These are phyloP conservation scores for Drosophila peninsularis DNA, from an alignment of 2,888 invertebrate genomes.

Conservation along the genomic window DNA sequence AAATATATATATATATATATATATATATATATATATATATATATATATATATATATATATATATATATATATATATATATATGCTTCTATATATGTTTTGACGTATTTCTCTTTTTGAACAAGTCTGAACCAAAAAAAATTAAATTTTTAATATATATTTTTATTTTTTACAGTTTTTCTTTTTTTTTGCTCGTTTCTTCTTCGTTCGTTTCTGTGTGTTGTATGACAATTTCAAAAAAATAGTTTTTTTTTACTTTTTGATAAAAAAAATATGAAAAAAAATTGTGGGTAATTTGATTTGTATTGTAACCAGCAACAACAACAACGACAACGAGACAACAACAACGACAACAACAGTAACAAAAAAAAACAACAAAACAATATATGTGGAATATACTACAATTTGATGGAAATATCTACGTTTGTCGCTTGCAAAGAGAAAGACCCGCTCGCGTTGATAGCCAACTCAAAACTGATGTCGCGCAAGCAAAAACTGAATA, in stretches of 20 bases:
- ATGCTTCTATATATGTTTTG: conserved; percentile 21
- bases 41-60: conserved; percentile 29
- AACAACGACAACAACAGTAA: conserved; percentile 72
- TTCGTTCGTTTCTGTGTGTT: conserved; percentile 30
- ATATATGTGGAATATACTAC: conserved; percentile 66
- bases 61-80: conserved; percentile 33
- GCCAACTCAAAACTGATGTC: conserved; percentile 86
- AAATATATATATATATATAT: conserved; percentile 37
- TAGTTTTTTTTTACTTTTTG: conserved; percentile 8
- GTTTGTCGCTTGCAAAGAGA: conserved; percentile 85
- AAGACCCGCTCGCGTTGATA: conserved; percentile 86
- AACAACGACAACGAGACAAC: conserved; percentile 73
- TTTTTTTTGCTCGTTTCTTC: neutral
- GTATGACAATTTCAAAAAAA: conserved; percentile 46
- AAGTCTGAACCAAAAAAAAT: conserved; percentile 48
- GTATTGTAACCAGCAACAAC: conserved; percentile 58
- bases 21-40: conserved; percentile 33
- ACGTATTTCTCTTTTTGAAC: conserved; percentile 37
- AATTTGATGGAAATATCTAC: conserved; percentile 81
- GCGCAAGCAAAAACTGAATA: conserved; percentile 79
- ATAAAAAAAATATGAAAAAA: conserved; percentile 57
- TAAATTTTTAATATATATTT: neutral
- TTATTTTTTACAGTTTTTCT: conserved; percentile 24
- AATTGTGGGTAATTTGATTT: conserved; percentile 38
- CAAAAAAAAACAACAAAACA: conserved; percentile 63